Evolutionary conservation across 2,113 vertebrate species (phyloP).

Genomic region (Platanista minor): DNA sequence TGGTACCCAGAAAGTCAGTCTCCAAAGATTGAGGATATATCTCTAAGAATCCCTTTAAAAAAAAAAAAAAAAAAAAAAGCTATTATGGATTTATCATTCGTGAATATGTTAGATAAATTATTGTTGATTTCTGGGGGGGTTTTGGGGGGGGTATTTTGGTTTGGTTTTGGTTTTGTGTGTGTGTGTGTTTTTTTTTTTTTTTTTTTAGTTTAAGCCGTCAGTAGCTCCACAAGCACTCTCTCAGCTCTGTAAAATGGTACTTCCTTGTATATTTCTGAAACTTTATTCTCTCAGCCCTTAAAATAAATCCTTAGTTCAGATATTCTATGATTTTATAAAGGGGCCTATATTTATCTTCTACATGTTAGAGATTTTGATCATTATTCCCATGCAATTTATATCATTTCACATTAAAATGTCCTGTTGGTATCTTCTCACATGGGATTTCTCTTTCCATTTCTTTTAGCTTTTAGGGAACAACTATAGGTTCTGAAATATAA

Average conservation of each 20-base stretch:
- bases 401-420: constrained; percentile 28
- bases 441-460: background rate
- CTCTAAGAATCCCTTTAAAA: background rate
- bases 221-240: background rate
- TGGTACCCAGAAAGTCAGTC: background rate
- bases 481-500: background rate
- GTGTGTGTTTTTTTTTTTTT: too few relatives aligned
- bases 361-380: background rate
- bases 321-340: background rate
- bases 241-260: background rate
- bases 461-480: background rate
- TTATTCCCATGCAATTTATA: background rate
- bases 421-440: background rate
- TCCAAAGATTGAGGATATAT: background rate
- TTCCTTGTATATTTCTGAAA: background rate
- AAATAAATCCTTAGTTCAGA: background rate
- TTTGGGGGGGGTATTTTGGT: too few relatives aligned
- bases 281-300: background rate
- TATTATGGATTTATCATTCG: background rate
- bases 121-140: background rate
- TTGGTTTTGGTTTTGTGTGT: background rate
- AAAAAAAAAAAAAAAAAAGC: background rate
- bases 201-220: background rate
- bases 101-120: background rate
- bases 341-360: background rate